A percentile compares a stretch with the other conserved stretches of the same genome.
These are phyloP conservation scores for Sarcophaga carnaria DNA, from an alignment of 2,888 invertebrate species.

Conservation along the genomic window DNA sequence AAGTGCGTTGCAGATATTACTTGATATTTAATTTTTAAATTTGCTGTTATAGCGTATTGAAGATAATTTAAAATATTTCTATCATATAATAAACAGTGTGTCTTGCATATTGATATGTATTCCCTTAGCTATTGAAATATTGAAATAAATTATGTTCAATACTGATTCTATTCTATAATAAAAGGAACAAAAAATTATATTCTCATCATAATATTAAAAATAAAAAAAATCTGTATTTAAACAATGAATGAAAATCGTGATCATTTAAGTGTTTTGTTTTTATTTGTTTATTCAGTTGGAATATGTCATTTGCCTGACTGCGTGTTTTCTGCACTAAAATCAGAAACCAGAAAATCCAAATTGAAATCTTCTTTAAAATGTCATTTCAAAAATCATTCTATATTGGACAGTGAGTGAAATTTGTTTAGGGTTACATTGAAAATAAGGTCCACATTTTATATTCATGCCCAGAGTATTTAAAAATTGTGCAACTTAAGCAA, in stretches of 20 bases:
- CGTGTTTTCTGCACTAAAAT: conserved; percentile 39
- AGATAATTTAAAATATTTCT: too few species aligned
- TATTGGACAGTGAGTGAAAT: conserved; percentile 11
- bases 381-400: conserved; percentile 38
- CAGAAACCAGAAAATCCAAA: conserved; percentile 20
- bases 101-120: too few species aligned
- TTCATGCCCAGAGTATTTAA: too few species aligned
- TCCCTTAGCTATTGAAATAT: too few species aligned
- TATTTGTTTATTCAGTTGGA: conserved; percentile 1
- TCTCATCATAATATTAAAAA: conserved; percentile 20
- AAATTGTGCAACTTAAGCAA: too few species aligned
- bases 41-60: too few species aligned
- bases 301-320: conserved; percentile 49
- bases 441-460: not conserved
- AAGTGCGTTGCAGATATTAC: too few species aligned
- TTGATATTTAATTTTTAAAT: too few species aligned
- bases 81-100: too few species aligned
- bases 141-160: too few species aligned
- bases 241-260: conserved; percentile 44
- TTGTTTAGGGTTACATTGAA: conserved; percentile 3
- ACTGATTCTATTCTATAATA: too few species aligned
- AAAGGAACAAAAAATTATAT: not conserved
- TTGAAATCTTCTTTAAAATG: conserved; percentile 54
- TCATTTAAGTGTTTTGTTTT: conserved; percentile 31
- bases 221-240: not conserved